Conservation (phyloP, 37 sponge, comb jelly and placozoan genomes). For the Beroe ovata region DNA sequence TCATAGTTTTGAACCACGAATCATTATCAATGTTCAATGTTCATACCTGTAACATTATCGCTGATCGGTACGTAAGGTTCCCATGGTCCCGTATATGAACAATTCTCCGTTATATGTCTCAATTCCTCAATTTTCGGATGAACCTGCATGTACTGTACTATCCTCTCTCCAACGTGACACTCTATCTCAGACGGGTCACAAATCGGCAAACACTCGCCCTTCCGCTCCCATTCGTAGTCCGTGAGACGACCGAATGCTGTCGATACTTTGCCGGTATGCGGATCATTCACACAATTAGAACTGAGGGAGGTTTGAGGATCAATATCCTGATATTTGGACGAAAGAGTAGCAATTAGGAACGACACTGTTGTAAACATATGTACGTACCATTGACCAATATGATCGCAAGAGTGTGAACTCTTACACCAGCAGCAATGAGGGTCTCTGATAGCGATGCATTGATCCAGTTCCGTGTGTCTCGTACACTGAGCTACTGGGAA, state of each 20-base stretch:
- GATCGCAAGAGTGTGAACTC: conserved; percentile 40
- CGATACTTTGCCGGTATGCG: neutral
- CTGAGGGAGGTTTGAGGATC: neutral
- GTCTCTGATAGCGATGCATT: conserved; percentile 1
- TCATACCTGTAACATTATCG: conserved; percentile 44
- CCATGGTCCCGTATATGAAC: conserved; percentile 24
- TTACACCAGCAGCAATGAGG: conserved; percentile 61
- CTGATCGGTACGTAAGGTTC: conserved; percentile 4
- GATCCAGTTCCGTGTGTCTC: neutral
- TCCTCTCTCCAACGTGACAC: neutral
- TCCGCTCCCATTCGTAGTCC: conserved; percentile 3
- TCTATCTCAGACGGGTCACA: neutral
- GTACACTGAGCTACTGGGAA: conserved; percentile 46
- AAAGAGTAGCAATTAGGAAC: neutral
- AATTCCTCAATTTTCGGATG: conserved; percentile 30
- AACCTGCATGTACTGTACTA: conserved; percentile 15
- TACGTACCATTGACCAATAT: conserved; percentile 23
- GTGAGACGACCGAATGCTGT: conserved; percentile 15
- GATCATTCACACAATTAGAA: conserved; percentile 36
- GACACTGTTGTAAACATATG: neutral
- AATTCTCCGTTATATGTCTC: conserved; percentile 3
- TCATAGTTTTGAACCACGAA: neutral
- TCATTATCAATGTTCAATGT: neutral
- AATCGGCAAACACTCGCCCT: conserved; percentile 13
- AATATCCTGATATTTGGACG: neutral